Conservation (phyloP, 2,797 vertebrate species). For the Pipistrellus pipistrellus region DNA sequence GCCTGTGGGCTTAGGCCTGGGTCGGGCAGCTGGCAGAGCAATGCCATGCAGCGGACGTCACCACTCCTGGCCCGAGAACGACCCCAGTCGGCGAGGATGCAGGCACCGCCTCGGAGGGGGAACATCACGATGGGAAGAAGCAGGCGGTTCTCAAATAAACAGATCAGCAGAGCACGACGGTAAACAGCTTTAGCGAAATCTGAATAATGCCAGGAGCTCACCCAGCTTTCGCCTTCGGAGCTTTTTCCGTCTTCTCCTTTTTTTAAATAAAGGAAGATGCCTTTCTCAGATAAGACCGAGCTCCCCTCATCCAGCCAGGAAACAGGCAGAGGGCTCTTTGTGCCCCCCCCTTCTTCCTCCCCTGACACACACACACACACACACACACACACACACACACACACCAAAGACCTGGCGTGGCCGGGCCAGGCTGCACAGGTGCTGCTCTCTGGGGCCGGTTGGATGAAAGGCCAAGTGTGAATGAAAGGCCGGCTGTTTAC, state of each 20-base stretch:
- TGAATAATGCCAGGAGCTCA: background rate
- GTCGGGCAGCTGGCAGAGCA: background rate
- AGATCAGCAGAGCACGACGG: conserved; percentile 7
- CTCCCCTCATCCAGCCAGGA: background rate
- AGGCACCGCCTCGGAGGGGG: background rate
- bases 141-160: conserved; percentile 5
- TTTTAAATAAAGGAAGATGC: background rate
- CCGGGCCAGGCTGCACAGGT: accelerated
- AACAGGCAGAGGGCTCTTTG: background rate
- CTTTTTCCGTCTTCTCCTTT: background rate
- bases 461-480: background rate
- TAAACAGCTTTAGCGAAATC: background rate
- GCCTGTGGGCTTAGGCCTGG: background rate
- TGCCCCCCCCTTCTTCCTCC: no score
- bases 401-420: background rate
- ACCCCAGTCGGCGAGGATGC: background rate
- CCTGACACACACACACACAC: no score
- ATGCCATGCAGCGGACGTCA: background rate
- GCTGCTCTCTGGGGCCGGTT: background rate
- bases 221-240: background rate
- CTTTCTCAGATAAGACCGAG: background rate
- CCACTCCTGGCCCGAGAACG: background rate
- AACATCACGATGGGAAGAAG: background rate
- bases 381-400: no score
- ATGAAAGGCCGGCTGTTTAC: background rate